phyloP scores from a whole-genome alignment of 2,797 vertebrate genomes.

The Denticeps clupeoides region DNA sequence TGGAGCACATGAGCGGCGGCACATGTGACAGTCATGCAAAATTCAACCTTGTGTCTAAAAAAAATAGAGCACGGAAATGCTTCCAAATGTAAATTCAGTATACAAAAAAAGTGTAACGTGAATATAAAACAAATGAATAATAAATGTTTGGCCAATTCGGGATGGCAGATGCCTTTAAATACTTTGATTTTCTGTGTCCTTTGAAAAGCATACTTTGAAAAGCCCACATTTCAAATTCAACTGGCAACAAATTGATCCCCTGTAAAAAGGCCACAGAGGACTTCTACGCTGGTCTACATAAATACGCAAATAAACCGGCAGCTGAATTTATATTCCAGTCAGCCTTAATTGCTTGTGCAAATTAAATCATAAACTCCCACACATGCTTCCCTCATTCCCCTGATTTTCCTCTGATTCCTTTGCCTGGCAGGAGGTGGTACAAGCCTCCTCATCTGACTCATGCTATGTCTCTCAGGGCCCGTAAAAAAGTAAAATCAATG shows the following conservation, averaged over 20 bases:
- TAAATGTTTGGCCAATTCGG: too few species aligned
- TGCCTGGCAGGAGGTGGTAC: conserved; percentile 3
- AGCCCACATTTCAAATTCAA: not conserved
- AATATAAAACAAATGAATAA: too few species aligned
- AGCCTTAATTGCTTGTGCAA: conserved; percentile 24
- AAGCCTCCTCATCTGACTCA: conserved; percentile 1
- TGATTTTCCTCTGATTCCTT: conserved; percentile 8
- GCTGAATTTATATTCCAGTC: conserved; percentile 22
- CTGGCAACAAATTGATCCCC: conserved; percentile 9
- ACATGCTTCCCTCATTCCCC: conserved; percentile 11
- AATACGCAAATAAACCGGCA: conserved; percentile 21
- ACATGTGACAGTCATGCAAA: too few species aligned
- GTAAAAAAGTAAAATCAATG: not conserved
- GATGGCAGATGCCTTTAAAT: too few species aligned
- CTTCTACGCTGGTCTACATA: conserved; percentile 15
- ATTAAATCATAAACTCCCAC: conserved; percentile 29
- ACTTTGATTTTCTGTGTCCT: too few species aligned
- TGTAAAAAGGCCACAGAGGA: conserved; percentile 19
- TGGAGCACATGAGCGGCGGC: too few species aligned
- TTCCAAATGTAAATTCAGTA: too few species aligned
- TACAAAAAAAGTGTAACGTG: too few species aligned
- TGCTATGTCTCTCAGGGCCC: not conserved
- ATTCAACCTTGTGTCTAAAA: too few species aligned
- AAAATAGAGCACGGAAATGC: too few species aligned
- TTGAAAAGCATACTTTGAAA: too few species aligned